Base-by-base conservation (phyloP, 2,888 invertebrate species). In the Pyralis farinalis region DNA sequence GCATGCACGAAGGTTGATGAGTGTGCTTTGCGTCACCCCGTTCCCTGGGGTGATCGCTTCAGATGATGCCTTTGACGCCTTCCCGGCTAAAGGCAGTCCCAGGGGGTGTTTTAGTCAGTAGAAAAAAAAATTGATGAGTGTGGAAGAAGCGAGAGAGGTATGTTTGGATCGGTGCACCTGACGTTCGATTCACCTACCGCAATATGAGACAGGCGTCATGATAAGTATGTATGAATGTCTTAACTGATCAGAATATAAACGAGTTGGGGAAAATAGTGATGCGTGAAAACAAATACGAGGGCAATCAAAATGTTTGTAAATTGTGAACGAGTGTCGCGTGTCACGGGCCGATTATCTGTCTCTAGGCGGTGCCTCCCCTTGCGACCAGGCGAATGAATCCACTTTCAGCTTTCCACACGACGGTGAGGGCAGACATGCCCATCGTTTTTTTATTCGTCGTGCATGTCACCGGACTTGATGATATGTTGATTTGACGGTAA, bases 221-320 rank as follows among this genome's bases (percentile, higher is more conserved):
- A n/a, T n/a, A n/a, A n/a, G n/a, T n/a, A n/a, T n/a, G n/a, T n/a
- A n/a, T n/a, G n/a, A n/a, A n/a, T n/a, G n/a, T n/a, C n/a, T n/a
- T 16, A 4, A 4, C 16, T 16, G 16, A 3, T 16, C 16, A 52
- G 53, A 55, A 53, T 61, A 60, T 71, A 71, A 75, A 75, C 66
- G 67, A 69, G 66, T 40, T 42, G 66, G 66, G 73, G 71, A 68
- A 65, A 67, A 70, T 69, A 70, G 68, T 61, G 58, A 63, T 7
- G 64, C 67, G 66, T 68, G 74, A 71, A 81, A 84, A 76, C 73
- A 79, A 81, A 83, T 77, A 79, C 71, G 71, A 74, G 77, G 77
- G 75, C 79, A 78, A 82, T 81, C 73, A 76, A 76, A 81, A 83
- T 83, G 78, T 85, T 85, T 83, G 81, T 82, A 78, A 83, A 79